Percentiles rank a stretch among this genome's conserved stretches.
Conservation (phyloP, 2,797 vertebrate genomes). For the Apogon talboti region DNA sequence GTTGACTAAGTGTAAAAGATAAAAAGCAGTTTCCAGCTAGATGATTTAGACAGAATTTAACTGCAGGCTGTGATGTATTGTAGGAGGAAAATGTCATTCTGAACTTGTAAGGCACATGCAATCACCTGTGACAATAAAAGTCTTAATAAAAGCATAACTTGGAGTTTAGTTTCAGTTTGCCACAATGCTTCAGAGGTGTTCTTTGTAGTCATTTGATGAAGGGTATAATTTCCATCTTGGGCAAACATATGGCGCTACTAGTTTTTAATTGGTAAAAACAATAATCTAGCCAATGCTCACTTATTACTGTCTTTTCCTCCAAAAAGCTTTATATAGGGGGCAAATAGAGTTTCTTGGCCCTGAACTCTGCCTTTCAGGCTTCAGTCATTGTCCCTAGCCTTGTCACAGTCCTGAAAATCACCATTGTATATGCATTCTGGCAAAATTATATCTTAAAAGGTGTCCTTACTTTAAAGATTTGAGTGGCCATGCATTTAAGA, state of each 20-base stretch:
- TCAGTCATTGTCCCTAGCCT: not conserved
- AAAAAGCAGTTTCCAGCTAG: conserved; percentile 30
- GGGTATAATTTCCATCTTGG: not conserved
- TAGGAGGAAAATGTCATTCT: conserved; percentile 2
- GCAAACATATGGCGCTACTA: not conserved
- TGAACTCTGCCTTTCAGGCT: conserved; percentile 3
- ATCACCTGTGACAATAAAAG: conserved; percentile 15
- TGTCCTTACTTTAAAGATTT: too few relatives aligned
- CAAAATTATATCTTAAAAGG: too few relatives aligned
- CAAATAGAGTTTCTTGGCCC: not conserved
- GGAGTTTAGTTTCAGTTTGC: conserved; percentile 13
- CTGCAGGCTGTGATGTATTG: conserved; percentile 20
- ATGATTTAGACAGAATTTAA: conserved; percentile 14
- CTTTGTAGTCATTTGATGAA: not conserved
- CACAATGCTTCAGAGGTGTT: not conserved
- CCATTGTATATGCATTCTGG: too few relatives aligned
- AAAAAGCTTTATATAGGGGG: not conserved
- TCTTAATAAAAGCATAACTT: conserved; percentile 12
- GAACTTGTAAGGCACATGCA: conserved; percentile 12
- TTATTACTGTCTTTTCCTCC: not conserved
- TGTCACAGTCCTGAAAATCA: too few relatives aligned
- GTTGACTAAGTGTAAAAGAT: conserved; percentile 47
- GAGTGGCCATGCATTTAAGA: too few relatives aligned
- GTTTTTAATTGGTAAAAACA: not conserved
- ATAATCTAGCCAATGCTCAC: not conserved